A percentile compares a stretch with the other conserved stretches of the same genome.
Evolutionary conservation across 2,888 invertebrate species (phyloP).

Genomic region (Idaea aversata): DNA sequence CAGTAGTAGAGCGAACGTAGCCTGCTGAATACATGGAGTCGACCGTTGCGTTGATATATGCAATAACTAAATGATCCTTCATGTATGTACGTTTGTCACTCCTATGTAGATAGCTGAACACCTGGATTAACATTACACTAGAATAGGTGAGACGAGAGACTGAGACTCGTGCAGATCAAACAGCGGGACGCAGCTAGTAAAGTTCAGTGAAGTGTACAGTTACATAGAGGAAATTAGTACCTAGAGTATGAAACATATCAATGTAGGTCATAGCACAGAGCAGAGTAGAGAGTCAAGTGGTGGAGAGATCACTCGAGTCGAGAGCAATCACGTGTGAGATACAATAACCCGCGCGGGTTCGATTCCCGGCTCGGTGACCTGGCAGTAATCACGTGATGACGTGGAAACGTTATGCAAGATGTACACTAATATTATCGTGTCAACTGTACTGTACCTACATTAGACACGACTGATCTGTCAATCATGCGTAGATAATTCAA

Average conservation of each 20-base stretch:
- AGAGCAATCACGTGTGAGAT: not conserved
- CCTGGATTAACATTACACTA: too few species aligned
- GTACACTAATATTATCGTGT: too few species aligned
- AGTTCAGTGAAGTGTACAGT: not conserved
- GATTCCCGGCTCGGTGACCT: not conserved
- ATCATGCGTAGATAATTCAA: too few species aligned
- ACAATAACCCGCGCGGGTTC: not conserved
- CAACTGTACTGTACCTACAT: too few species aligned
- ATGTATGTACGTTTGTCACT: too few species aligned
- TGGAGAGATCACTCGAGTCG: not conserved
- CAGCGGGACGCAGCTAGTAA: not conserved
- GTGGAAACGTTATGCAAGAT: not conserved
- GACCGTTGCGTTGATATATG: too few species aligned
- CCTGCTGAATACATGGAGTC: too few species aligned
- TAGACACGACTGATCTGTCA: too few species aligned
- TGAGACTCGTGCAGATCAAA: not conserved
- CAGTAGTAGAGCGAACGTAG: too few species aligned
- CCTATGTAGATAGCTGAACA: too few species aligned
- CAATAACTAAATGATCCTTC: too few species aligned
- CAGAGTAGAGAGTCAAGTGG: not conserved
- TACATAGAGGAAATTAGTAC: not conserved
- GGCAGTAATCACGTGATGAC: not conserved
- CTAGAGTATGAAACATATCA: not conserved
- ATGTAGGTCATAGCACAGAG: not conserved
- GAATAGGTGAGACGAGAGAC: too few species aligned